phyloP scores from a whole-genome alignment of 2,888 invertebrate genomes.

The Agrotis exclamationis region DNA sequence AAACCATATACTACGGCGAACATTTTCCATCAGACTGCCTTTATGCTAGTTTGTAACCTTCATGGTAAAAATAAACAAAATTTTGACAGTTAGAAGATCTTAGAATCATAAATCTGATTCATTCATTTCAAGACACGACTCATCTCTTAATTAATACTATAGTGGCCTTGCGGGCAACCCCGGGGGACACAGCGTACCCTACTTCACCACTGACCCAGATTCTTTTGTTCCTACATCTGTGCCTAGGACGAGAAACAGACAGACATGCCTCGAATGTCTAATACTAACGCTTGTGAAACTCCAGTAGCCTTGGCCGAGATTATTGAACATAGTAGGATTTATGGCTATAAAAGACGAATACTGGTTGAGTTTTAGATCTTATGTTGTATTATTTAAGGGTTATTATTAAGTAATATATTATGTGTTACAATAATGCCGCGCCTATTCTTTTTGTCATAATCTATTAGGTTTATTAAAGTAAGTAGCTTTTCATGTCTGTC shows the following conservation, averaged over 20 bases:
- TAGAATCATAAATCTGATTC: background rate
- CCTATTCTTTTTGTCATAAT: constrained; percentile 11
- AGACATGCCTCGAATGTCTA: constrained; percentile 80
- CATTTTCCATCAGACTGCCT: too few relatives aligned
- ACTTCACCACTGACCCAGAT: constrained; percentile 64
- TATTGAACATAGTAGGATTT: constrained; percentile 68
- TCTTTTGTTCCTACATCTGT: constrained; percentile 76
- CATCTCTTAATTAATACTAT: background rate
- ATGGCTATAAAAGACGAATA: constrained; percentile 52
- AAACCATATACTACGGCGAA: too few relatives aligned
- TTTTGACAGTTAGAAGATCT: background rate
- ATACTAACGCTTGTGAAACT: constrained; percentile 83
- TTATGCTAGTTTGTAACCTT: too few relatives aligned
- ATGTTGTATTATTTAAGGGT: constrained; percentile 20
- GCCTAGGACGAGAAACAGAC: constrained; percentile 66
- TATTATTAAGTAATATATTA: background rate
- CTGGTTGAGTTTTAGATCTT: constrained; percentile 29
- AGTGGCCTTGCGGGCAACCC: constrained; percentile 8
- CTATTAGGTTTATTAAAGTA: too few relatives aligned
- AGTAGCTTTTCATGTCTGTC: too few relatives aligned
- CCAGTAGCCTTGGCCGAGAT: constrained; percentile 84
- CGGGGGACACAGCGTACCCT: background rate
- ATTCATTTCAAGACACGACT: background rate
- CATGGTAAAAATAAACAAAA: background rate
- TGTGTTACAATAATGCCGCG: background rate